phyloP scores from a whole-genome alignment of 2,888 invertebrate genomes.

The Nephrotoma flavescens region DNA sequence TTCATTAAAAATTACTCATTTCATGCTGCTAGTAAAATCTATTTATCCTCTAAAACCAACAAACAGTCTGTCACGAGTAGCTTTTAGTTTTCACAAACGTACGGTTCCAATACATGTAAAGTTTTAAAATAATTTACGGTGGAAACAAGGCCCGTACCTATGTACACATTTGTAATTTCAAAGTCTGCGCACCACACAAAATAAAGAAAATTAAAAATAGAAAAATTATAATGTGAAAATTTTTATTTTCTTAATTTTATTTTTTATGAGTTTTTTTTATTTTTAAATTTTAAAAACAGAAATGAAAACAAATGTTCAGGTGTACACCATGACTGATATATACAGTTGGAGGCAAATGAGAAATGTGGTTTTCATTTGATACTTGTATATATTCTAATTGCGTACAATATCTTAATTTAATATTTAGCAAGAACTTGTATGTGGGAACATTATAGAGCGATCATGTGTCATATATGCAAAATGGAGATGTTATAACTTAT shows the following conservation, averaged over 20 bases:
- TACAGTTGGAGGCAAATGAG: background rate
- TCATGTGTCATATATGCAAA: background rate
- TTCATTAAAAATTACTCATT: background rate
- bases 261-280: background rate
- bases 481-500: background rate
- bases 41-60: background rate
- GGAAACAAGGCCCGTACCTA: background rate
- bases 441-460: background rate
- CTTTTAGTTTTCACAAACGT: background rate
- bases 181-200: background rate
- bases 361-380: background rate
- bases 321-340: background rate
- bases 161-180: background rate
- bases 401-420: background rate
- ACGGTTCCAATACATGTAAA: background rate
- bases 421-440: background rate
- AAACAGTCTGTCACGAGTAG: background rate
- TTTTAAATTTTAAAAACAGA: background rate
- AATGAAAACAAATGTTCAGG: background rate
- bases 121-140: background rate
- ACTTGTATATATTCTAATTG: background rate
- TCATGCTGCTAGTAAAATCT: background rate
- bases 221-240: background rate
- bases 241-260: background rate
- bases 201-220: background rate